These are phyloP conservation scores for Drosophila nigrodunni DNA, from an alignment of 1,140 invertebrate species.

Conservation along the genomic window DNA sequence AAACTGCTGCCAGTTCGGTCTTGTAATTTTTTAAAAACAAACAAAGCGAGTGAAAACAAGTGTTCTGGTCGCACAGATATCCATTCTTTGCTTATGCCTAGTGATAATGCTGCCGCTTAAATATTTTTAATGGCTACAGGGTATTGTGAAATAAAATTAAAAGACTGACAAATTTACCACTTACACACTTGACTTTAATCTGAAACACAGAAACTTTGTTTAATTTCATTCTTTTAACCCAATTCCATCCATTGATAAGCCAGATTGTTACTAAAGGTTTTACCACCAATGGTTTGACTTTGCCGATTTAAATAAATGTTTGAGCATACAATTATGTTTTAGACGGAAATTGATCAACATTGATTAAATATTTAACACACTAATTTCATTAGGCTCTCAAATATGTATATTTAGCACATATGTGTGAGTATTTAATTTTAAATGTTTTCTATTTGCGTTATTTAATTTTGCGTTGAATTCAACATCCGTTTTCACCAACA, in stretches of 20 bases:
- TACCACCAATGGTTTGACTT: not conserved
- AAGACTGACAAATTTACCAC: slow-evolving; percentile 29
- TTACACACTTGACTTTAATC: slow-evolving; percentile 34
- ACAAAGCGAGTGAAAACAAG: slow-evolving; percentile 31
- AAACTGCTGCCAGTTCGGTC: slow-evolving; percentile 50
- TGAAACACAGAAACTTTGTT: not conserved
- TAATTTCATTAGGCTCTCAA: slow-evolving; percentile 24
- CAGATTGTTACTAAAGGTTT: not conserved
- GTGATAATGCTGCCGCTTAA: not conserved
- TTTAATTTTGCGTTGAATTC: slow-evolving; percentile 38
- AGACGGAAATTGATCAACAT: slow-evolving; percentile 8
- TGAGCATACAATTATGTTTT: slow-evolving; percentile 7
- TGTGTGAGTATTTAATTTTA: slow-evolving; percentile 23
- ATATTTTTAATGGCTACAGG: not conserved
- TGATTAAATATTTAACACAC: slow-evolving; percentile 26
- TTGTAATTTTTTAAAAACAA: slow-evolving; percentile 62
- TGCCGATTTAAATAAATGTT: not conserved
- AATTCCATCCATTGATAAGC: not conserved
- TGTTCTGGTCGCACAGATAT: not conserved
- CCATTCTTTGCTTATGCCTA: not conserved
- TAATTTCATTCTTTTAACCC: not conserved
- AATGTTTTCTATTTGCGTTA: slow-evolving; percentile 37
- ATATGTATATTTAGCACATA: slow-evolving; percentile 1
- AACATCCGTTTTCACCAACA: slow-evolving; percentile 28
- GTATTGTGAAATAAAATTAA: slow-evolving; percentile 20